Evolutionary conservation across 2,797 vertebrate species (phyloP).

Genomic region (Hemitrygon akajei): DNA sequence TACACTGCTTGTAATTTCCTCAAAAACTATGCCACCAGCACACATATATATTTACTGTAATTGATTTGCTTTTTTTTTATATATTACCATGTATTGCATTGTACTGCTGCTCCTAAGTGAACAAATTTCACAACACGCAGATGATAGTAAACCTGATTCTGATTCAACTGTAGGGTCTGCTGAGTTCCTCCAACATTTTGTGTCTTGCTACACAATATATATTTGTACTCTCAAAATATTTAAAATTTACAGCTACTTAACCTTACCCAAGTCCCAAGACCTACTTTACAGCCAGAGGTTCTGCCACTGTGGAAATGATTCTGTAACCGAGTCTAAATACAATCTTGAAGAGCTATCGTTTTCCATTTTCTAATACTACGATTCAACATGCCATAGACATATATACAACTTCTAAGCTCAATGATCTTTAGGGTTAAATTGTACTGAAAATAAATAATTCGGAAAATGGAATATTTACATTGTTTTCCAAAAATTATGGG

Average conservation of each 20-base stretch:
- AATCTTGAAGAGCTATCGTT: background rate
- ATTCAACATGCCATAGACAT: background rate
- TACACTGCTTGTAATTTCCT: too few species aligned
- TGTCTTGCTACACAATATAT: too few species aligned
- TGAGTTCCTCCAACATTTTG: too few species aligned
- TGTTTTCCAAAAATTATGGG: too few species aligned
- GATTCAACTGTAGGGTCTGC: too few species aligned
- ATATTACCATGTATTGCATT: too few species aligned
- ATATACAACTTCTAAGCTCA: background rate
- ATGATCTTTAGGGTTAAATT: background rate
- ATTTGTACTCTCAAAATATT: background rate
- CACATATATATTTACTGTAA: too few species aligned
- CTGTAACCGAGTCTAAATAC: background rate
- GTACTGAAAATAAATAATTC: background rate
- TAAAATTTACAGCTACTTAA: background rate
- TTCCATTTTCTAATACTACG: background rate
- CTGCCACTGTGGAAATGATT: background rate
- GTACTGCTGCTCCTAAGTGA: too few species aligned
- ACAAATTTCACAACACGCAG: too few species aligned
- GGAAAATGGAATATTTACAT: background rate
- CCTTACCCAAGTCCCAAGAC: background rate
- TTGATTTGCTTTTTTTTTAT: too few species aligned
- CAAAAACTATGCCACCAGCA: too few species aligned
- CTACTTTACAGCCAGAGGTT: background rate
- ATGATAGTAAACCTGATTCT: too few species aligned